Evolutionary conservation across 2,797 vertebrate genomes (phyloP), one percentile per base, ranked within the genome.

Genomic region (Eidolon dupreanum): DNA sequence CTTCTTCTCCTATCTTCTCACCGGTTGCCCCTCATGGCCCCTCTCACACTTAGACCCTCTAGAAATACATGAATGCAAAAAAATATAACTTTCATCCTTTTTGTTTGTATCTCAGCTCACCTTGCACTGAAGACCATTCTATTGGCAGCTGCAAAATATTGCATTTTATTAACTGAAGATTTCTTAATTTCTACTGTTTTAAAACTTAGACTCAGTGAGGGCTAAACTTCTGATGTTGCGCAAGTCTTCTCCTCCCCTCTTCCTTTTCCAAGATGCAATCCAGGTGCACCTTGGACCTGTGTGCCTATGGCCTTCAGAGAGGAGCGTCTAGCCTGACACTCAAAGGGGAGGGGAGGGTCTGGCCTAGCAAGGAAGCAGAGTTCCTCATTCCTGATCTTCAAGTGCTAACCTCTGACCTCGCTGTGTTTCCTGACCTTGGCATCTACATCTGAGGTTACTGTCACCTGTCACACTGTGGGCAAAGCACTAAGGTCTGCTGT

Each of bases 351-450:
- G 36, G 46, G 24, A 75, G 19, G 19, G 8, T 6, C 77, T 66
- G 1, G 31, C 15, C 6, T 66, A 22, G 33, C 22, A 36, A 20
- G 51, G 49, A 74, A 38, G 33, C 13, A 43, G 22, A 65, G 13
- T 38, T 31, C 49, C n/a, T 36, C 31, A 19, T 5, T 73, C 73
- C 15, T 20, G 26, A 51, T 78, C 41, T 65, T 51, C n/a, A 38
- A 49, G 24, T 41, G 5, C 22, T 11, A 1, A 1, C 59, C 49
- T 75, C 53, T 59, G 49, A 22, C 28, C 22, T 79, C 15, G 4
- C 38, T 0, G 0, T 55, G 51, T n/a, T 8, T 16, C 16, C 8
- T 3, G 11, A 26, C 11, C n/a, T 7, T 3, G 2, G 33, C 6
- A 1, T 78, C 77, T 51, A 2, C 20, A 9, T 13, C 57, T 49